Base-by-base conservation (phyloP, 2,888 invertebrate species). In the Alloscopus bannaensis region DNA sequence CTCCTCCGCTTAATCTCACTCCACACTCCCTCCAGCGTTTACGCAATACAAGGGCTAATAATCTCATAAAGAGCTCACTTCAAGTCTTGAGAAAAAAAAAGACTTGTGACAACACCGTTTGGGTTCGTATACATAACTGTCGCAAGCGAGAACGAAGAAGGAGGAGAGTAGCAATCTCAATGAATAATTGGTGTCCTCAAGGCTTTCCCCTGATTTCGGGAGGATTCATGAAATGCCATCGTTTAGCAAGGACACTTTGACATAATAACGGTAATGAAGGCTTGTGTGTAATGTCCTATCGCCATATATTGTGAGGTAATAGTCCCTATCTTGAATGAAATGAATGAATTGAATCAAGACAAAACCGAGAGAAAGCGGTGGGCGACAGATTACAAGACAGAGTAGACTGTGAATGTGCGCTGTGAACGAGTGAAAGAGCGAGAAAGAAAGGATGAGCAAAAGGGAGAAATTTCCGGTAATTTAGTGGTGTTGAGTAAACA, bases 401-500 rank as follows among this genome's bases (percentile, higher is more conserved):
- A 66, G 8, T 50, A 50, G 69, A 52, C 28, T 52, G 42, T 55
- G 6, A 8, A 3, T 6, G 13, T 6, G n/a, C 28, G 24, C 3
- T 4, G 24, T 8, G 60, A 60, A n/a, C 3, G 60, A 18, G 29
- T 40, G 40, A 24, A 62, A 40, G 62, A 29, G 52, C 8, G 24
- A 20, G 24, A 42, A 57, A 47, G 36, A 59, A 59, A 68, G 68
- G 68, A 76, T 50, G 60, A 60, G 76, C 60, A 42, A 75, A 62
- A 52, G 52, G 59, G 70, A 70, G n/a, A 60, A 77, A 70, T 78
- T 78, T 78, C 70, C 77, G 70, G 70, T 78, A 78, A 78, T 78
- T 78, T 78, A 64, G 70, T 70, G 77, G 77, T 78, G 77, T 78
- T 70, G 77, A 45, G 59, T 70, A 78, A 78, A 78, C 70, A 78